Percentiles rank a stretch among this genome's conserved stretches.
Evolutionary conservation across 2,113 vertebrate genomes (phyloP).

Genomic region (Alaudala cheleensis): DNA sequence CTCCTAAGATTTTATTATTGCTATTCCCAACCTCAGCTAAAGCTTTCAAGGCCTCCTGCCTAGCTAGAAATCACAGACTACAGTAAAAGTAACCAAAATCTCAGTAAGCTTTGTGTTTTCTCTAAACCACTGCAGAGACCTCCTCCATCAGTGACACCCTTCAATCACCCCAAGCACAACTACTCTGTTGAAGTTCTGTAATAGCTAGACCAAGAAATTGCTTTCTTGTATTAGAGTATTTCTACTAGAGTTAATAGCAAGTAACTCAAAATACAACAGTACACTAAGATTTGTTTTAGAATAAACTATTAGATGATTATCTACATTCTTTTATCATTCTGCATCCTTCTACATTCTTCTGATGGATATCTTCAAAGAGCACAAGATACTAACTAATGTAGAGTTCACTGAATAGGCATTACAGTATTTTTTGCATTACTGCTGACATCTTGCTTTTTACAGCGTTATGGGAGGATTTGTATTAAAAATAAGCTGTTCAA

Average conservation of each 20-base stretch:
- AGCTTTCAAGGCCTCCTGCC: neutral
- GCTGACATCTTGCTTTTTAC: neutral
- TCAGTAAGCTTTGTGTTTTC: neutral
- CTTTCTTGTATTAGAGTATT: neutral
- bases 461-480: neutral
- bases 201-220: neutral
- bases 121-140: neutral
- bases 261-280: neutral
- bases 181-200: neutral
- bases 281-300: neutral
- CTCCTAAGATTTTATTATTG: neutral
- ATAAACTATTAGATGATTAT: neutral
- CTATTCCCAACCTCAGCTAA: neutral
- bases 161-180: neutral
- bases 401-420: neutral
- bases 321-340: neutral
- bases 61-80: neutral
- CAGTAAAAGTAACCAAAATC: neutral
- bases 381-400: neutral
- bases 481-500: neutral
- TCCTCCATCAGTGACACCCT: neutral
- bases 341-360: neutral
- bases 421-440: neutral
- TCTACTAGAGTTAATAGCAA: neutral
- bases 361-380: neutral